Conservation (phyloP, 1,140 invertebrate genomes). For the Lordiphosa clarofinis region DNA sequence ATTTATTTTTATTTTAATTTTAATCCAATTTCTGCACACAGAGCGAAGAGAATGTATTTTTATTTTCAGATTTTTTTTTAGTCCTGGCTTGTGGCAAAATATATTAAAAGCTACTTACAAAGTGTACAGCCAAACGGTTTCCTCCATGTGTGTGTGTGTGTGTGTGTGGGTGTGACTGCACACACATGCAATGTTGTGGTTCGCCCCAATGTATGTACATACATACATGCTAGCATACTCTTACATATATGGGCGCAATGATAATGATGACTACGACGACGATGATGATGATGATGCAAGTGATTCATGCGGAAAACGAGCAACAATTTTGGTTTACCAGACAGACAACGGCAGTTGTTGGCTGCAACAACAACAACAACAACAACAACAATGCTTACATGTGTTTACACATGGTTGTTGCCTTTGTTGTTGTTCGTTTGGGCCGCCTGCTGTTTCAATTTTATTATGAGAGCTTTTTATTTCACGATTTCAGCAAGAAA, state of each 20-base stretch:
- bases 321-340: conserved; percentile 77
- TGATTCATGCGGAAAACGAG: conserved; percentile 77
- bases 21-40: conserved; percentile 62
- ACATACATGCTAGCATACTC: conserved; percentile 2
- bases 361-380: conserved; percentile 31
- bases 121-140: conserved; percentile 63
- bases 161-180: conserved; percentile 17
- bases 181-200: conserved; percentile 62
- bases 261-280: conserved; percentile 1
- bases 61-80: conserved; percentile 38
- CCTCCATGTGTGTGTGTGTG: too few species aligned
- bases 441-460: conserved; percentile 58
- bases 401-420: conserved; percentile 57
- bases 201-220: conserved; percentile 10
- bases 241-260: conserved; percentile 2
- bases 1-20: conserved; percentile 58
- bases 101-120: conserved; percentile 78
- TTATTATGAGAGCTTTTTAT: conserved; percentile 56
- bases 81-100: conserved; percentile 65
- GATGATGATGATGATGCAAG: conserved; percentile 66
- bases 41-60: conserved; percentile 39
- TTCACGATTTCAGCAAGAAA: conserved; percentile 34
- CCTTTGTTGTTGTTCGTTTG: conserved; percentile 10
- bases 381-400: conserved; percentile 65
- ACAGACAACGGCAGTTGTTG: conserved; percentile 60